Conservation (phyloP, 2,888 invertebrate species). For the Dermolepida albohirtum region DNA sequence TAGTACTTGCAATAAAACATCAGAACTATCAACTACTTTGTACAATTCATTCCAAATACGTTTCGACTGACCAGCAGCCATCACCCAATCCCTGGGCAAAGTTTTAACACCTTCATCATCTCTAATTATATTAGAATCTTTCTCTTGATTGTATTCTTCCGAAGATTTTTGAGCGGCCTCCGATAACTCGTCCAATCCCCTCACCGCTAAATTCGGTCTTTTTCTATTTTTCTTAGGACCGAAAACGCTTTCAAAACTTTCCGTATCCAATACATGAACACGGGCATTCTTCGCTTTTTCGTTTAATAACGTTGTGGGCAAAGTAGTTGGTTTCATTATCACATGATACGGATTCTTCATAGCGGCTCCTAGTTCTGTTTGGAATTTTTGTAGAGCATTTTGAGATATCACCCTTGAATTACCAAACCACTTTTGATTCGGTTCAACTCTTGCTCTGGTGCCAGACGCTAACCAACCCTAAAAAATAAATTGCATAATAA, state of each 20-base stretch:
- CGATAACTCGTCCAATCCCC: constrained; percentile 83
- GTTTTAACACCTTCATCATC: constrained; percentile 85
- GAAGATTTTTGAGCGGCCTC: constrained; percentile 77
- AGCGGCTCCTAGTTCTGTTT: constrained; percentile 94
- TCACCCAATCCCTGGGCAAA: constrained; percentile 91
- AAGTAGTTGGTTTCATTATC: constrained; percentile 94
- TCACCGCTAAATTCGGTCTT: constrained; percentile 81
- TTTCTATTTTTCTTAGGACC: constrained; percentile 95
- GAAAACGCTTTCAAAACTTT: constrained; percentile 94
- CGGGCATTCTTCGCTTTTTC: constrained; percentile 91
- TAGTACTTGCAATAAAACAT: constrained; percentile 94
- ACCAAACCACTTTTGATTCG: constrained; percentile 98
- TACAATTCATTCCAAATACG: constrained; percentile 99
- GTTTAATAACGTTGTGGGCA: constrained; percentile 94
- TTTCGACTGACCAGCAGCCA: constrained; percentile 95
- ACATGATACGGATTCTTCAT: constrained; percentile 97
- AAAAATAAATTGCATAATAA: constrained; percentile 29
- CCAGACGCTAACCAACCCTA: constrained; percentile 86
- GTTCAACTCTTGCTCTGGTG: constrained; percentile 93
- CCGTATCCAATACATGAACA: constrained; percentile 95
- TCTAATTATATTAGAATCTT: constrained; percentile 85
- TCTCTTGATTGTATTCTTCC: constrained; percentile 82
- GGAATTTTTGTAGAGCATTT: constrained; percentile 87
- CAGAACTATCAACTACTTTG: constrained; percentile 98
- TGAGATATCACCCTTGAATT: constrained; percentile 98